Conservation (phyloP, 2,113 vertebrate genomes). For the Esox niger region DNA sequence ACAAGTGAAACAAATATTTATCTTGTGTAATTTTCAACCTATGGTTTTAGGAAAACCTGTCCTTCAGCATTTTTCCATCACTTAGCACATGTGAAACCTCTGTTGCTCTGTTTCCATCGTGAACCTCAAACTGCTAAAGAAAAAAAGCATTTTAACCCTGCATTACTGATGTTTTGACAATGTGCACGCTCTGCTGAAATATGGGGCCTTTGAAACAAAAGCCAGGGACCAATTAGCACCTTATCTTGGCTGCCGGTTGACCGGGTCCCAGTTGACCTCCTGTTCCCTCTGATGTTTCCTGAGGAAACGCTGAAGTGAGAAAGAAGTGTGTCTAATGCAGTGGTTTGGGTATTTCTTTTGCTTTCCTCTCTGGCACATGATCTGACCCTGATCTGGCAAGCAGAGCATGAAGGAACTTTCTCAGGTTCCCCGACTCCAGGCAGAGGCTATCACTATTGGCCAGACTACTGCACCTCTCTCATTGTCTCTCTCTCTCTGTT, state of each 20-base stretch:
- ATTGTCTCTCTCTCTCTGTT: neutral
- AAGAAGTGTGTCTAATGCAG: neutral
- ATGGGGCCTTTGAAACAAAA: conserved; percentile 41
- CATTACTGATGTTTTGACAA: neutral
- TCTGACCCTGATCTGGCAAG: neutral
- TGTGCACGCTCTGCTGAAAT: conserved; percentile 14
- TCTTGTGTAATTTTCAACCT: conserved; percentile 15
- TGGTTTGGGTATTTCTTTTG: conserved; percentile 16
- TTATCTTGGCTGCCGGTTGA: conserved; percentile 41
- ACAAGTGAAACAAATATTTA: conserved; percentile 3
- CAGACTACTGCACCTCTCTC: conserved; percentile 8
- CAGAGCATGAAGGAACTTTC: conserved; percentile 20
- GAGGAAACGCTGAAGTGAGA: conserved; percentile 49
- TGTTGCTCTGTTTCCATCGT: conserved; percentile 23
- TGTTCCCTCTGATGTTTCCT: conserved; percentile 54
- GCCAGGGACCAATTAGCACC: conserved; percentile 53
- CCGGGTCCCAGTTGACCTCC: conserved; percentile 20
- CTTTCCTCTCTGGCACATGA: conserved; percentile 22
- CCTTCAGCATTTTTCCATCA: conserved; percentile 38
- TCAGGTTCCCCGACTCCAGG: conserved; percentile 29
- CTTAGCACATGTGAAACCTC: conserved; percentile 20
- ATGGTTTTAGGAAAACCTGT: conserved; percentile 40
- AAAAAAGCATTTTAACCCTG: conserved; percentile 30
- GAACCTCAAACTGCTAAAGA: conserved; percentile 37
- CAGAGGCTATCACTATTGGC: conserved; percentile 3